Base-by-base conservation (phyloP, 2,113 vertebrate genomes). In the Rhineura floridana region DNA sequence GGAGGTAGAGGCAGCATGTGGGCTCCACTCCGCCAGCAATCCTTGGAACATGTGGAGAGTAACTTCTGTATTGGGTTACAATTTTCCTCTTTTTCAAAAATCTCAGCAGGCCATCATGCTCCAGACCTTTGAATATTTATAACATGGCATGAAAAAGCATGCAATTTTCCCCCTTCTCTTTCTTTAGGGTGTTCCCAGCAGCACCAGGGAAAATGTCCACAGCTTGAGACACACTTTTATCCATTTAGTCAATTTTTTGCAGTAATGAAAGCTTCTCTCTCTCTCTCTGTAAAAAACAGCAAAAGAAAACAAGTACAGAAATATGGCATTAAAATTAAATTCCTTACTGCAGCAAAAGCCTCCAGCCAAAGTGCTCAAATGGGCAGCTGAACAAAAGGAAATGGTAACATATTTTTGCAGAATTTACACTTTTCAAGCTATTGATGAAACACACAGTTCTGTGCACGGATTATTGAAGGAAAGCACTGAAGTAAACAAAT, bases 391-490 rank as follows among this genome's bases (percentile, higher is more conserved):
- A 82, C 67, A 86, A 93, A 70, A 96, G 94, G 94, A 95, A 95
- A 95, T 91, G 93, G 92, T 93, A 94, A 94, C 95, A 95, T 93
- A 91, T 94, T 95, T 95, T 88, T 94, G 92, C 91, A 94, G 93
- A 92, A 95, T 93, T 95, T 95, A 96, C 93, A 94, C 91, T 94
- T 95, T 93, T 94, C 90, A 90, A 92, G 94, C 95, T 94, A 88
- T 93, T 95, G 91, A 93, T 95, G 93, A 93, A 93, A 89, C 91
- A 92, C 83, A 30, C 2, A 4, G 23, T 83, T 94, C 88, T 92
- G 23, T 88, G 91, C 88, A 90, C 93, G 92, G 86, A 89, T 87
- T 87, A 88, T 92, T 88, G 91, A 90, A 92, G 88, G 17, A 90
- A 93, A 91, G 88, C 87, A 90, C 72, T 94, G 87, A 83, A 93